A percentile compares a stretch with the other conserved stretches of the same genome.
Evolutionary conservation across 2,888 invertebrate species (phyloP).

Genomic region (Pristionchus exspectatus): DNA sequence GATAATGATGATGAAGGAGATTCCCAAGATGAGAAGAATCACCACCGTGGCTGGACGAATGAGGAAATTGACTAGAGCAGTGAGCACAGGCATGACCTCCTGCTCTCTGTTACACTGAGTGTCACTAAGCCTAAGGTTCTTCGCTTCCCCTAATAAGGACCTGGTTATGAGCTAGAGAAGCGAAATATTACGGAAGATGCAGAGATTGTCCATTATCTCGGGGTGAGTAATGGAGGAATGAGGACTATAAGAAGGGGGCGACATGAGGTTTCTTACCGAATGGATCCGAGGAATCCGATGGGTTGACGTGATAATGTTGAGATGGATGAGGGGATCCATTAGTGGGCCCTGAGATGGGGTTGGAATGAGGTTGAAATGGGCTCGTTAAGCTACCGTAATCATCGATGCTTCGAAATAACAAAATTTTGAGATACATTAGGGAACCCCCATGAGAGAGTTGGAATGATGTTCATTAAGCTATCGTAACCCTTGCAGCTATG

Average conservation of each 20-base stretch:
- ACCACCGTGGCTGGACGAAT: background rate
- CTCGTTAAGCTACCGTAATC: too few species aligned
- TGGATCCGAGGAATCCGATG: background rate
- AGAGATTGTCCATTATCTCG: background rate
- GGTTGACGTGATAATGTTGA: background rate
- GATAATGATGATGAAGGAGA: constrained; percentile 1
- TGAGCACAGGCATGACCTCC: background rate
- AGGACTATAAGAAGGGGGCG: too few species aligned
- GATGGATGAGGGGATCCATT: background rate
- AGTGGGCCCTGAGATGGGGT: background rate
- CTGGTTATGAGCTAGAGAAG: background rate
- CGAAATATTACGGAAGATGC: background rate
- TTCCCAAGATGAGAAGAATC: background rate
- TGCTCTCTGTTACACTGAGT: too few species aligned
- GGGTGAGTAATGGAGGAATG: background rate
- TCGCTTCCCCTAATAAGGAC: background rate
- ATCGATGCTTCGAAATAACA: too few species aligned
- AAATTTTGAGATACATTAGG: too few species aligned
- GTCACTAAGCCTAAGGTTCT: background rate
- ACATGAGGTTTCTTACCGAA: background rate
- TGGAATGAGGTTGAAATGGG: background rate
- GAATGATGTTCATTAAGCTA: background rate
- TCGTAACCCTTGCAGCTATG: background rate
- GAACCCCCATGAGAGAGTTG: background rate
- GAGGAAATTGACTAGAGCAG: background rate